Base-by-base conservation (phyloP, 2,113 vertebrate genomes). In the Hirundichthys speculiger region DNA sequence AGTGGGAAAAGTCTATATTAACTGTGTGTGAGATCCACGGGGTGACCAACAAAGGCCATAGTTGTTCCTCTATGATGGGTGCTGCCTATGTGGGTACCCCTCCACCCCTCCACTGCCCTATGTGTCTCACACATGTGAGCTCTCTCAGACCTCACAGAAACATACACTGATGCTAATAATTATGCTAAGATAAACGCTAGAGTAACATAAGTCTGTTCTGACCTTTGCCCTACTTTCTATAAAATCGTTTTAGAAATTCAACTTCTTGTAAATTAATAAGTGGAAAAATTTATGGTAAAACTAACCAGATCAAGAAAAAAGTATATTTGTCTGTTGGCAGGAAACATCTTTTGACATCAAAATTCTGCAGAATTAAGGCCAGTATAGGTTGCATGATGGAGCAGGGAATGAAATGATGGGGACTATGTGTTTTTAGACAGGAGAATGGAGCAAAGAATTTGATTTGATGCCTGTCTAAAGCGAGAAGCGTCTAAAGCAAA, bases 1-100 rank as follows among this genome's bases (percentile, higher is more conserved):
- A 74, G 86, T 86, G 89, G 90, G 90, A 90, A 93, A 93, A 90
- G 87, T 92, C 91, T 91, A 89, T 90, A 92, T 91, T 93, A 92
- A 92, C 92, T 90, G 87, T 59, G 34, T 89, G 88, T 91, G 90
- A 91, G 91, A 92, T 91, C 91, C 86, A 82, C 8, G 3, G 75
- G 75, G 72, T 79, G 77, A 91, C 90, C 86, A 89, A 92, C 78
- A 93, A 91, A 65, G 86, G 84, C 89, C 65, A 73, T 88, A 53
- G 87, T 91, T 89, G 83, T 90, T 93, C 86, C 73, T 84, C 80
- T 54, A 66, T 20, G 68, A 71, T 74, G 77, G 82, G 69, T 75
- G 79, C 86, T 69, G 80, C 82, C 73, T 63, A 70, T 84, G 49
- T 66, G 84, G 64, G 77, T 86, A 71, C 89, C 88, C 76, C 73